Evolutionary conservation across 53 echinoderm and acorn worm species (phyloP), one percentile per base, ranked within the genome.

Genomic region (Astropecten irregularis): DNA sequence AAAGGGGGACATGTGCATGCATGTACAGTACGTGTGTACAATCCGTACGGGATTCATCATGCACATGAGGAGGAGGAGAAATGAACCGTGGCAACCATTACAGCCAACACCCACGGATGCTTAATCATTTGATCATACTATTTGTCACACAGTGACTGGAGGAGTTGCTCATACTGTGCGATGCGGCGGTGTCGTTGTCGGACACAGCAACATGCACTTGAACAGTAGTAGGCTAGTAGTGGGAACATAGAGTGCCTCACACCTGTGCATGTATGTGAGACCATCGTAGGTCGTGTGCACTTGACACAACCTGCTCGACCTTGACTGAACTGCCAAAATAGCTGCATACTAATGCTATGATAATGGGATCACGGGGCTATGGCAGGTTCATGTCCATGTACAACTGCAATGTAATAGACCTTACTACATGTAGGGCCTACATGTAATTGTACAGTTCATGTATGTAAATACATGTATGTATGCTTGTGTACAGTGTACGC

Each of bases 311-410:
- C 79, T 61, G 4, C 1, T 19, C 30, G 61, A 62, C 79, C 79
- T 79, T 79, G 79, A 79, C 61, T 61, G 79, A 79, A 31, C 79
- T 47, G 79, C 48, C 56, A 47, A 58, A 76, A 76, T 62, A 79
- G 62, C 79, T 79, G 62, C 79, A 79, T 79, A 62, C 61, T 79
- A 79, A 79, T 79, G 79, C 79, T 61, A 25, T 30, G 79, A 60
- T 60, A 42, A 16, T 46, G 29, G 42, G n/a, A n/a, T n/a, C n/a
- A n/a, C n/a, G n/a, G n/a, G n/a, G n/a, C n/a, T n/a, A n/a, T n/a
- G n/a, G n/a, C n/a, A n/a, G 8, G 47, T 46, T 9, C 47, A 46
- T 46, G 47, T 46, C 8, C 47, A 46, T 14, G n/a, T 46, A 46
- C 47, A 46, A 46, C 47, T 46, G 14, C 47, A 46, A 46, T n/a